A percentile compares a stretch with the other conserved stretches of the same genome.
Evolutionary conservation across 2,888 invertebrate species (phyloP).

Genomic region (Nymphalis urticae): DNA sequence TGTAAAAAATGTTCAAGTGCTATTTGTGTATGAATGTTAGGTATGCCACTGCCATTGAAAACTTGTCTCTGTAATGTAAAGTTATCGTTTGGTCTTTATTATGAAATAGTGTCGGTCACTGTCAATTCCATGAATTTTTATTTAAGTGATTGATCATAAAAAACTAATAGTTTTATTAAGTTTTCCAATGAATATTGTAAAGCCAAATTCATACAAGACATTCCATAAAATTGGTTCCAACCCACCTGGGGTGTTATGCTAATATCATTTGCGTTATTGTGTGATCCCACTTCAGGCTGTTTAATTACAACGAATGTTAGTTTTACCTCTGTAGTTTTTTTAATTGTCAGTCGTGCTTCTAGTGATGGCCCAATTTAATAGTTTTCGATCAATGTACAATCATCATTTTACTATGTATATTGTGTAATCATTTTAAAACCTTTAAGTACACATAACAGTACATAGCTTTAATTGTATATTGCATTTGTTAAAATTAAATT

Average conservation of each 20-base stretch:
- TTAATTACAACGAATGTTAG: conserved; percentile 75
- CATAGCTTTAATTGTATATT: conserved; percentile 27
- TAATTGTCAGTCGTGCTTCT: conserved; percentile 40
- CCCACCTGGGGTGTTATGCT: conserved; percentile 25
- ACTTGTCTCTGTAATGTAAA: conserved; percentile 50
- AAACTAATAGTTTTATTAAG: conserved; percentile 52
- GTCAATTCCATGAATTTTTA: conserved; percentile 40
- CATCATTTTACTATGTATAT: conserved; percentile 40
- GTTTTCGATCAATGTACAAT: conserved; percentile 44
- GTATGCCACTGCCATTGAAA: conserved; percentile 71
- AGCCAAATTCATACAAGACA: conserved; percentile 60
- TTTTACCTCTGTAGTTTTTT: conserved; percentile 53
- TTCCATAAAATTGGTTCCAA: conserved; percentile 43
- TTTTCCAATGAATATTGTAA: conserved; percentile 16
- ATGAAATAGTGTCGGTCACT: conserved; percentile 14
- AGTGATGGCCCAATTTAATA: conserved; percentile 41
- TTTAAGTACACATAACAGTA: conserved; percentile 19
- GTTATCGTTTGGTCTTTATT: conserved; percentile 39
- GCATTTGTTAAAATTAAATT: conserved; percentile 23
- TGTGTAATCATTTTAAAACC: conserved; percentile 29
- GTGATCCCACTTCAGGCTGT: conserved; percentile 71
- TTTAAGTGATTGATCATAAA: conserved; percentile 39
- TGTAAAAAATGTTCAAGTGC: conserved; percentile 70
- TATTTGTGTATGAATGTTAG: conserved; percentile 73
- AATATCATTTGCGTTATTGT: conserved; percentile 47